Percentiles rank a stretch among this genome's conserved stretches.
phyloP scores from a whole-genome alignment of 2,113 vertebrate species.

The Ammodramus savannarum region DNA sequence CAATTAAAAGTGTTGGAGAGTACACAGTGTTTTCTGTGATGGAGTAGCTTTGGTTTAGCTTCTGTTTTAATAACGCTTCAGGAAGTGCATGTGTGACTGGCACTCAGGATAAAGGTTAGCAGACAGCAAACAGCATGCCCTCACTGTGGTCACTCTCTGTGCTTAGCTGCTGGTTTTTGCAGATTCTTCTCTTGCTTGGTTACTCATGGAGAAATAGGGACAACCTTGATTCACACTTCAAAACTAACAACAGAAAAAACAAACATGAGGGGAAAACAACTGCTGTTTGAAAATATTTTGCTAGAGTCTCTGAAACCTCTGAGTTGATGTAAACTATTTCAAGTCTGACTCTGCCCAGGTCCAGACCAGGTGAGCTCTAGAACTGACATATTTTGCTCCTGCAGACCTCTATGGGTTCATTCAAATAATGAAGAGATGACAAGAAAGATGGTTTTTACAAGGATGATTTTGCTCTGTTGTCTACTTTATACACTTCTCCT shows the following conservation, averaged over 20 bases:
- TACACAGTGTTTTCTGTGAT: background rate
- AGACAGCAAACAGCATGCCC: background rate
- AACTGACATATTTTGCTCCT: background rate
- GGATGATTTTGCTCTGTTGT: background rate
- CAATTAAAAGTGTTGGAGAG: background rate
- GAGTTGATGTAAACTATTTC: background rate
- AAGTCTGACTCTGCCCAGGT: background rate
- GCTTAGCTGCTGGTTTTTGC: background rate
- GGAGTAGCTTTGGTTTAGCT: background rate
- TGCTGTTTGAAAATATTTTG: background rate
- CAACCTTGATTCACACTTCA: background rate
- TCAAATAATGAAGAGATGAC: background rate
- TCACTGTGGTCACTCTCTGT: background rate
- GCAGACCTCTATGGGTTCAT: background rate
- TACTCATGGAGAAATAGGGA: background rate
- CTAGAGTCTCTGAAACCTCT: background rate
- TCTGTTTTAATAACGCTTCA: background rate
- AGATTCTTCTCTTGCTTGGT: background rate
- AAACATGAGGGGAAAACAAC: background rate
- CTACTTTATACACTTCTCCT: background rate
- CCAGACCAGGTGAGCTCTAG: background rate
- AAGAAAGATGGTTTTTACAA: background rate
- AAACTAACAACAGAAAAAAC: slow-evolving; percentile 1
- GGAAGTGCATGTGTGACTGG: background rate
- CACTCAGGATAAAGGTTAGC: background rate